These are phyloP conservation scores for Euzetes globulus DNA, from an alignment of 2,888 invertebrate species.

Conservation along the genomic window DNA sequence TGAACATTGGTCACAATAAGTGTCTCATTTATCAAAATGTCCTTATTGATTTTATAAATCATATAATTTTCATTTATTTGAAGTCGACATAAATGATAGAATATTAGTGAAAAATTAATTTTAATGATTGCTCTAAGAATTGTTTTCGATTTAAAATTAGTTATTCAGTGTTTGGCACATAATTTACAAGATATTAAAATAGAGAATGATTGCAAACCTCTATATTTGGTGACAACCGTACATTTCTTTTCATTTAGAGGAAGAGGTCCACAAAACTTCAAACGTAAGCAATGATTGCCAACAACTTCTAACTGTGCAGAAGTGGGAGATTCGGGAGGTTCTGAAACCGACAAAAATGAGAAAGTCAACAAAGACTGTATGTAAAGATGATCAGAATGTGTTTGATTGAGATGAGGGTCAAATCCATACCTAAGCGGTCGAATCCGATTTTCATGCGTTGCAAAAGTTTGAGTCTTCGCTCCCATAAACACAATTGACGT, in stretches of 20 bases:
- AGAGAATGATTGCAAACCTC: conserved; percentile 55
- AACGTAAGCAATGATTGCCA: conserved; percentile 60
- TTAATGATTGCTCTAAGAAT: too few relatives aligned
- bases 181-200: too few relatives aligned
- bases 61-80: too few relatives aligned
- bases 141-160: too few relatives aligned
- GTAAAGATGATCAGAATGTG: background rate
- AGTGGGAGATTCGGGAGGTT: conserved; percentile 72
- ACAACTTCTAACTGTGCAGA: conserved; percentile 64
- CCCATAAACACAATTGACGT: conserved; percentile 64
- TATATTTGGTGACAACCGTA: conserved; percentile 83
- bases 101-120: too few relatives aligned
- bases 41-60: too few relatives aligned
- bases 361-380: too few relatives aligned
- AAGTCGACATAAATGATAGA: too few relatives aligned
- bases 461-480: conserved; percentile 67
- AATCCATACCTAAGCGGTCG: conserved; percentile 64
- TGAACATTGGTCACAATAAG: too few relatives aligned
- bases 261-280: conserved; percentile 63
- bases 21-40: too few relatives aligned
- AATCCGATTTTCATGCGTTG: conserved; percentile 76
- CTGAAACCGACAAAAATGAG: conserved; percentile 44
- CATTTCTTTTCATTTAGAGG: conserved; percentile 58
- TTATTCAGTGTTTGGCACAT: too few relatives aligned
- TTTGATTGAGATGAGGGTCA: too few relatives aligned